A percentile compares a stretch with the other conserved stretches of the same genome.
phyloP scores from a whole-genome alignment of 2,888 invertebrate species.

The Dusona sp. region DNA sequence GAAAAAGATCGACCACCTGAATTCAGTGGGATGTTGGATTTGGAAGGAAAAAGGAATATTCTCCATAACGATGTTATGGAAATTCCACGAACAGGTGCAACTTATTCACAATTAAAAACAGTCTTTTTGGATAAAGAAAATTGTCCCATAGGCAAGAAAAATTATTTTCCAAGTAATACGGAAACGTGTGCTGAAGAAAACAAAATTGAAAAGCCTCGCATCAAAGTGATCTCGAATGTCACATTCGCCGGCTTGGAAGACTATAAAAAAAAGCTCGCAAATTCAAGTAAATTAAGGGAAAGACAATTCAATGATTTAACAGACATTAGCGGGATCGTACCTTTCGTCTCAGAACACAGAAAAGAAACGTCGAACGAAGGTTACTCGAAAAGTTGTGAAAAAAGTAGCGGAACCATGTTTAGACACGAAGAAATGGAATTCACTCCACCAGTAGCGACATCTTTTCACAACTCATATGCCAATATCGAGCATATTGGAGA shows the following conservation, averaged over 20 bases:
- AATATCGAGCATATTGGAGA: background rate
- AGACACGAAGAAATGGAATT: slow-evolving; percentile 63
- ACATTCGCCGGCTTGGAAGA: background rate
- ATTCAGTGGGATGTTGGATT: background rate
- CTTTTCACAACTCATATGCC: background rate
- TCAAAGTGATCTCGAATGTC: background rate
- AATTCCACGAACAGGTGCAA: background rate
- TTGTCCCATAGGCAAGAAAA: slow-evolving; percentile 1
- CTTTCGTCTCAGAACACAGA: background rate
- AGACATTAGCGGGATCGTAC: slow-evolving; percentile 35
- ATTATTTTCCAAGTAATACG: background rate
- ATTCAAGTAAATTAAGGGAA: background rate
- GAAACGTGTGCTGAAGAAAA: background rate
- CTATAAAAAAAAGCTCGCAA: background rate
- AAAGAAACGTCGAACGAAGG: background rate
- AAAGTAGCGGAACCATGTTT: background rate
- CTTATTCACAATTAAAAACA: background rate
- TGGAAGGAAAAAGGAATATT: background rate
- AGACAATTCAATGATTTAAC: background rate
- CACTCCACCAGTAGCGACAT: slow-evolving; percentile 50
- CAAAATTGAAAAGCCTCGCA: background rate
- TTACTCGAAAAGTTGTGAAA: background rate
- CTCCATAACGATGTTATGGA: background rate
- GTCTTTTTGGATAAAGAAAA: slow-evolving; percentile 38
- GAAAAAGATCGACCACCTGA: background rate